Base-by-base conservation (phyloP, 1,140 invertebrate genomes). In the Tachypleus tridentatus region DNA sequence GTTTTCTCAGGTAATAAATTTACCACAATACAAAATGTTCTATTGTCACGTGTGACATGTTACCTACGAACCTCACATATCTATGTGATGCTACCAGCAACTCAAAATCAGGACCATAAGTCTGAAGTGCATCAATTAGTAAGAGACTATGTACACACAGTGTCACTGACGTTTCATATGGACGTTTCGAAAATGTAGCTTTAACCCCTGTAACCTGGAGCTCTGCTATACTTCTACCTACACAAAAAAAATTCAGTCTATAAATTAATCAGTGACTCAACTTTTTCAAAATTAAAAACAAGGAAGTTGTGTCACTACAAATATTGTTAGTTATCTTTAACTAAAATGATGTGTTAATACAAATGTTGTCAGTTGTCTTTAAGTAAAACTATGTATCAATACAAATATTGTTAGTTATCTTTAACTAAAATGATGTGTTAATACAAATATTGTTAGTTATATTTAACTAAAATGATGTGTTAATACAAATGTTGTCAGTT, bases 71-170 rank as follows among this genome's bases (percentile, higher is more conserved):
- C 87, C 88, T 88, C 29, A 97, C 87, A 75, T 94, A 89, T 74
- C 90, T 90, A 78, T 97, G 93, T 76, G 92, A 96, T 7, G 93
- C 93, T 8, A 96, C 85, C 3, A 97, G 78, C 5, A 97, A 77
- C 74, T 97, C 93, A 81, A 95, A 98, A 79, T 98, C 93, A 3
- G 87, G 85, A 0, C 94, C 93, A 78, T 92, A 95, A 6, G 89
- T 92, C 76, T 98, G 94, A 69, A 97, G 79, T 57, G 93, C 93
- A 80, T 98, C 94, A 0, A 94, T 93, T 7, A 98, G 76, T 7
- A 97, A 79, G 60, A 98, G 80, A 68, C 91, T 91, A 76, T 96
- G 92, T 8, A 98, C 91, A 51, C 89, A 91, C 54, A 97, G 82
- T 1, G 85, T 85, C 7, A 93, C 77, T 65, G 84, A 85, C 1